Percentiles rank a stretch among this genome's conserved stretches.
Evolutionary conservation across 2,888 invertebrate species (phyloP).

Genomic region (Eristalinus aeneus): DNA sequence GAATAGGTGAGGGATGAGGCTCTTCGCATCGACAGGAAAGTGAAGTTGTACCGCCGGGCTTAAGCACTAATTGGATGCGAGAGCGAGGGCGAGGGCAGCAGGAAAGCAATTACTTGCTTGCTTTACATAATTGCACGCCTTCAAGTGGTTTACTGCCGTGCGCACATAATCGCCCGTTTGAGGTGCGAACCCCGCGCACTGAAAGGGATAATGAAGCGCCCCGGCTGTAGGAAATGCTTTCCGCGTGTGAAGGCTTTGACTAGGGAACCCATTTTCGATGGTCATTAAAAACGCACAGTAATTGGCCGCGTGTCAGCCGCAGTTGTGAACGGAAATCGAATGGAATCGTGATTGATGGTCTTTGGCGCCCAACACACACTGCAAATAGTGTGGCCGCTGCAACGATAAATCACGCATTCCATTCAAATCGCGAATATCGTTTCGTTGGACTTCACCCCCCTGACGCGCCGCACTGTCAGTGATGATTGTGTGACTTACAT

Average conservation of each 20-base stretch:
- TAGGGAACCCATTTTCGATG: no score
- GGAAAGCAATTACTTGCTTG: conserved; percentile 12
- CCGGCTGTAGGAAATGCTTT: no score
- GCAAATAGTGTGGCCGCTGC: conserved; percentile 4
- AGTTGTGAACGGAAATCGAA: background rate
- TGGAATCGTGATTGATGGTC: conserved; percentile 11
- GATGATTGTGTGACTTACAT: no score
- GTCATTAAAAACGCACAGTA: background rate
- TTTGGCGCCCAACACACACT: background rate
- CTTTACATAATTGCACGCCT: conserved; percentile 11
- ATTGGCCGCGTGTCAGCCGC: background rate
- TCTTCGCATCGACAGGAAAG: background rate
- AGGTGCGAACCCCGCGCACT: background rate
- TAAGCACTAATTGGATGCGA: background rate
- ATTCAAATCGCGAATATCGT: conserved; percentile 6
- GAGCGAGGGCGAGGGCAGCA: background rate
- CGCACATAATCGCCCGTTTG: background rate
- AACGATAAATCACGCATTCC: conserved; percentile 25
- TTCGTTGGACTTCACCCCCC: background rate
- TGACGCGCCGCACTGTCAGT: no score
- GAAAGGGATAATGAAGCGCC: background rate
- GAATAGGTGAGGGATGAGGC: no score
- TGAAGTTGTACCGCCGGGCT: background rate
- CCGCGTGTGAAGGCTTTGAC: no score
- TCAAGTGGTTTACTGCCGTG: background rate